These are phyloP conservation scores for Autographa pulchrina DNA, from an alignment of 2,888 invertebrate species.

Conservation along the genomic window DNA sequence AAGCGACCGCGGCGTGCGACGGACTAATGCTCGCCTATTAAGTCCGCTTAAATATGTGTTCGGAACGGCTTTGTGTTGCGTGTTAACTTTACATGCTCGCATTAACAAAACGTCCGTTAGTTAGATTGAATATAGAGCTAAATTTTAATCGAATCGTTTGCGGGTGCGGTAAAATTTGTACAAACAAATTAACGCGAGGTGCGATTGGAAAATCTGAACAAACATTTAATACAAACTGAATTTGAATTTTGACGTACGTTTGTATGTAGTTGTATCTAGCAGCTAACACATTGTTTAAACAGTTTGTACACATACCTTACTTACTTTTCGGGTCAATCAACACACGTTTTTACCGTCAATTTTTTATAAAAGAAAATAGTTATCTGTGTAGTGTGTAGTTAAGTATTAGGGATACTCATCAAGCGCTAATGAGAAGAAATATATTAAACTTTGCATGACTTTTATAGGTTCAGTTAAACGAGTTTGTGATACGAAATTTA, in stretches of 20 bases:
- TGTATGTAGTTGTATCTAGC: constrained; percentile 36
- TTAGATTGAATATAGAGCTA: constrained; percentile 73
- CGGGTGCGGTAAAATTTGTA: constrained; percentile 76
- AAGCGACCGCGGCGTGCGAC: constrained; percentile 34
- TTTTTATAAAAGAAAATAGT: neutral
- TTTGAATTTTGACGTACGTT: constrained; percentile 70
- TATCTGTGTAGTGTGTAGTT: no score
- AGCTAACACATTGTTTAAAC: constrained; percentile 40
- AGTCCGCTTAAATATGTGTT: constrained; percentile 51
- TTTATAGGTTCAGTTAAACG: constrained; percentile 18
- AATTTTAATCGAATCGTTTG: constrained; percentile 82
- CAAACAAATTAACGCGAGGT: constrained; percentile 85
- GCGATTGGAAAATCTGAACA: constrained; percentile 83
- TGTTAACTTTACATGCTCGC: constrained; percentile 61
- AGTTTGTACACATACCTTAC: constrained; percentile 5
- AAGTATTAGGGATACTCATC: constrained; percentile 5
- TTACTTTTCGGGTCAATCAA: neutral
- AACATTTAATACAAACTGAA: constrained; percentile 74
- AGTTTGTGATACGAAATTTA: constrained; percentile 41
- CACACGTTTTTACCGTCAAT: neutral
- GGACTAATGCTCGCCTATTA: constrained; percentile 48
- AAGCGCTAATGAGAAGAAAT: constrained; percentile 31
- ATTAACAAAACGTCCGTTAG: constrained; percentile 62
- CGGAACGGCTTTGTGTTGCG: constrained; percentile 46
- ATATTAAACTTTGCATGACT: constrained; percentile 37